A percentile compares a stretch with the other conserved stretches of the same genome.
Conservation (phyloP, 1,140 invertebrate genomes). For the Tribolium madens region DNA sequence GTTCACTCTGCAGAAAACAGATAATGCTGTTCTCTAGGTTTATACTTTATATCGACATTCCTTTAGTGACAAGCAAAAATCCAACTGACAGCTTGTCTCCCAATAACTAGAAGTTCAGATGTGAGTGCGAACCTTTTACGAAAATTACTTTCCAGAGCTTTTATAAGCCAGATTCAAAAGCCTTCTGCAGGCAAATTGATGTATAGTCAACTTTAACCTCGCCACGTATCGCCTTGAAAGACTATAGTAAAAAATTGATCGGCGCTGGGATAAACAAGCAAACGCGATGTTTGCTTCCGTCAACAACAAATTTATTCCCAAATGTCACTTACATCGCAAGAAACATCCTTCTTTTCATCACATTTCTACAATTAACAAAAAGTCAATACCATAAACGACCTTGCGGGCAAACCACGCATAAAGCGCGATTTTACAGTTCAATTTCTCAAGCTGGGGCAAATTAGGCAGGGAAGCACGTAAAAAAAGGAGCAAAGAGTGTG, state of each 20-base stretch:
- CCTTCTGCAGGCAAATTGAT: conserved; percentile 43
- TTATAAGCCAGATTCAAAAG: conserved; percentile 41
- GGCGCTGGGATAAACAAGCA: background rate
- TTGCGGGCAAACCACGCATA: conserved; percentile 10
- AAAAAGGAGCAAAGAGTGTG: conserved; percentile 39
- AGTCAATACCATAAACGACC: conserved; percentile 6
- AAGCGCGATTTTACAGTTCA: conserved; percentile 16
- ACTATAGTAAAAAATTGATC: conserved; percentile 25
- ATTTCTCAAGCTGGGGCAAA: conserved; percentile 34
- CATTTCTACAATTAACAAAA: conserved; percentile 9
- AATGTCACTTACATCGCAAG: background rate
- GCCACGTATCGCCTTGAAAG: conserved; percentile 25
- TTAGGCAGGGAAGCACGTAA: conserved; percentile 43
- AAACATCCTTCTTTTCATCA: background rate
- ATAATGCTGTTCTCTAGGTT: conserved; percentile 53
- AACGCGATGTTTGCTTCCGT: background rate
- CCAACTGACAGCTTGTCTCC: conserved; percentile 54
- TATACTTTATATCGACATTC: conserved; percentile 54
- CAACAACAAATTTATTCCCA: conserved; percentile 1
- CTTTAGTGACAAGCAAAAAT: conserved; percentile 53
- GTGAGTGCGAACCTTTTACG: conserved; percentile 53
- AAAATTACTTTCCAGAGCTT: conserved; percentile 53
- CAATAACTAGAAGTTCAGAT: conserved; percentile 50
- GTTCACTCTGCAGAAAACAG: conserved; percentile 56
- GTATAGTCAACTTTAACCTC: conserved; percentile 38